Percentiles rank a stretch among this genome's conserved stretches.
phyloP scores from a whole-genome alignment of 2,888 invertebrate genomes.

The Lasioglossum vierecki region DNA sequence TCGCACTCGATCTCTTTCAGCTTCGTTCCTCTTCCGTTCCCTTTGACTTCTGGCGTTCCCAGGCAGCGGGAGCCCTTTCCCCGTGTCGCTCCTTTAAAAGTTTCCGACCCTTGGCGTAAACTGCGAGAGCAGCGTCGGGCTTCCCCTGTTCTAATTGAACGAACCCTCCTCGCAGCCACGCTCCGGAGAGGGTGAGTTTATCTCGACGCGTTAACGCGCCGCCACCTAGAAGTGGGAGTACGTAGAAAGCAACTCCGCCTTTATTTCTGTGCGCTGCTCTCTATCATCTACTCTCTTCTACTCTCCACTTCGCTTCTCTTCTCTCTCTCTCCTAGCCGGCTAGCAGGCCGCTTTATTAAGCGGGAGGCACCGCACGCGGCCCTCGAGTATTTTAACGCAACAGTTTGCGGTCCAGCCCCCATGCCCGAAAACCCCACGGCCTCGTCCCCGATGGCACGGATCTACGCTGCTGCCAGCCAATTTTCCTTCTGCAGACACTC shows the following conservation, averaged over 20 bases:
- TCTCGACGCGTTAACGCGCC: conserved; percentile 73
- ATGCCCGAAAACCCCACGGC: background rate
- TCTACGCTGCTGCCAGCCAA: conserved; percentile 41
- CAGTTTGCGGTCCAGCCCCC: conserved; percentile 77
- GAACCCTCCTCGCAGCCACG: conserved; percentile 57
- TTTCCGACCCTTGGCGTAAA: conserved; percentile 64
- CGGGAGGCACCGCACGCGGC: conserved; percentile 62
- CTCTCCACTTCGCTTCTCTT: background rate
- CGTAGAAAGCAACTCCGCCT: conserved; percentile 71
- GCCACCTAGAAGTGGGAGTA: conserved; percentile 70
- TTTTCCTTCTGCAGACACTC: conserved; percentile 42
- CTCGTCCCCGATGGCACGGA: conserved; percentile 22
- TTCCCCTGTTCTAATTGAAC: conserved; percentile 72
- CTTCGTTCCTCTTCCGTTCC: conserved; percentile 4
- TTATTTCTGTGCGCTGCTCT: conserved; percentile 44
- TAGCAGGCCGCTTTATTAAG: conserved; percentile 72
- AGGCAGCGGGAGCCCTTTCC: conserved; percentile 25
- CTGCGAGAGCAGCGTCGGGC: conserved; percentile 54
- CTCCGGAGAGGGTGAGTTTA: conserved; percentile 71
- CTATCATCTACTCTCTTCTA: background rate
- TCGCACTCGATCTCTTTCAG: background rate
- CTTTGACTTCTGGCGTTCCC: conserved; percentile 55
- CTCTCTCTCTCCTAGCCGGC: background rate
- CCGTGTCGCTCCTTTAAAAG: conserved; percentile 45
- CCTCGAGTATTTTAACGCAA: conserved; percentile 79